These are phyloP conservation scores for Linnaemya tessellans DNA, from an alignment of 2,888 invertebrate species.

Conservation along the genomic window DNA sequence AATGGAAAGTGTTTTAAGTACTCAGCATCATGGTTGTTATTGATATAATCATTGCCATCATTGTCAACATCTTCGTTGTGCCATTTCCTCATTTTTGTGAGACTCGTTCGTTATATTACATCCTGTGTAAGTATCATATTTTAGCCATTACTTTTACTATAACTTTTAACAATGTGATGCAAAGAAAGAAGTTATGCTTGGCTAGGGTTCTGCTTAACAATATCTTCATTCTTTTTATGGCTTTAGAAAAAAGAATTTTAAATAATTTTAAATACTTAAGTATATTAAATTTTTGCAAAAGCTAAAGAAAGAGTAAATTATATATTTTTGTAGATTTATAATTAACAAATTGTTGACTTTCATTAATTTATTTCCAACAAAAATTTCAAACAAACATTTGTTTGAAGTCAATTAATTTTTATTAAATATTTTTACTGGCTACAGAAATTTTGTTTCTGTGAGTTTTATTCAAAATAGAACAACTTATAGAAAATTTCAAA, in stretches of 20 bases:
- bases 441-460: too few relatives aligned
- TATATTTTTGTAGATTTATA: background rate
- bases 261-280: background rate
- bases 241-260: background rate
- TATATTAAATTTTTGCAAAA: background rate
- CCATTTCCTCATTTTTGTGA: conserved; percentile 6
- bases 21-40: background rate
- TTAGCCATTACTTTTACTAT: conserved; percentile 31
- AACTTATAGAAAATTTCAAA: too few relatives aligned
- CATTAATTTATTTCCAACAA: too few relatives aligned
- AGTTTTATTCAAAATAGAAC: too few relatives aligned
- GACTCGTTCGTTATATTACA: background rate
- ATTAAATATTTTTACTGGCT: too few relatives aligned
- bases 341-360: too few relatives aligned
- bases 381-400: too few relatives aligned
- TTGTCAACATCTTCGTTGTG: conserved; percentile 18
- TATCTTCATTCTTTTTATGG: background rate
- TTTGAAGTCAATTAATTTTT: too few relatives aligned
- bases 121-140: conserved; percentile 11
- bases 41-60: background rate
- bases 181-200: background rate
- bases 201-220: background rate
- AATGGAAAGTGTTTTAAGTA: conserved; percentile 25
- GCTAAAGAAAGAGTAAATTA: background rate
- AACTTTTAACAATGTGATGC: conserved; percentile 13